Base-by-base conservation (phyloP, 1,140 invertebrate species). In the Formica exsecta region DNA sequence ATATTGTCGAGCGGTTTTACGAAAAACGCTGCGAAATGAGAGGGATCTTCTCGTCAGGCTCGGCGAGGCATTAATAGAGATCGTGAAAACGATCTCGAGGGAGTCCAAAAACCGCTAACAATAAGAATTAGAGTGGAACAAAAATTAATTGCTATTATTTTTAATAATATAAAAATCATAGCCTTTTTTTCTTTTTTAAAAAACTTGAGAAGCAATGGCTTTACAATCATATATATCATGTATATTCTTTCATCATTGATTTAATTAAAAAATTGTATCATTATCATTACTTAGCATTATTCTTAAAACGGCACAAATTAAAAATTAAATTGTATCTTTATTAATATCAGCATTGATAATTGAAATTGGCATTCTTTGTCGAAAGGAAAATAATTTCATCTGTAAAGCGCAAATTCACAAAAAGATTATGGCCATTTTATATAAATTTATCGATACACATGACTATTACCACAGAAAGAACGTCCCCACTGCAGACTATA, bases 1-100 rank as follows among this genome's bases (percentile, higher is more conserved):
- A 74, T 48, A 74, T 83, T 74, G 68, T 61, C 36, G 68, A 44
- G n/a, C 41, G 54, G 13, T 29, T 83, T 83, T 25, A 7, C 38
- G 38, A 22, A 19, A 32, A 16, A 36, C 51, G 38, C 36, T 19
- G 19, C 9, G 44, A 48, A 48, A 77, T n/a, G 64, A 29, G 76
- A 29, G 16, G n/a, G 48, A 29, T 25, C 3, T 36, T 13, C 62
- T 66, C 61, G 64, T 36, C 41, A 54, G 22, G 36, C 11, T 4
- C 8, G 70, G 44, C 19, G 6, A 19, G 4, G 13, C 41, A 8
- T 38, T 32, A 32, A 32, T 32, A 4, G 32, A n/a, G n/a, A n/a
- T n/a, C n/a, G n/a, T n/a, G n/a, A n/a, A n/a, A n/a, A n/a, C n/a
- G n/a, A n/a, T n/a, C 64, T 41, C 16, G 68, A 6, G 19, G 38